Percentiles rank a stretch among this genome's conserved stretches.
Conservation (phyloP, 2,113 vertebrate species). For the Mesitornis unicolor region DNA sequence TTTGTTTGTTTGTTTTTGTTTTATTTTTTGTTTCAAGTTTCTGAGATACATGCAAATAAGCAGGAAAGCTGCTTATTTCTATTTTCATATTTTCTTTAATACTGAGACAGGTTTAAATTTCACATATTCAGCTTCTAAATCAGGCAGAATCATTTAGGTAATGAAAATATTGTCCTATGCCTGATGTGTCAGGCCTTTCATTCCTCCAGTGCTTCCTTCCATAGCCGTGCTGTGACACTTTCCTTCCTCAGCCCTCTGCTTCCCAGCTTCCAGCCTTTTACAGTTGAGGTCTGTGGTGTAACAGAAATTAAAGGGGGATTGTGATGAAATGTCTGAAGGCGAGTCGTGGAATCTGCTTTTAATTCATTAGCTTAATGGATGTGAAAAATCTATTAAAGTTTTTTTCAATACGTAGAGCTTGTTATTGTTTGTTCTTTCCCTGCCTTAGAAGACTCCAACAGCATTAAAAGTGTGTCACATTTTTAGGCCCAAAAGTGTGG, state of each 20-base stretch:
- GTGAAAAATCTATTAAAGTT: conserved; percentile 4
- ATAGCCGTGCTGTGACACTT: fast-evolving
- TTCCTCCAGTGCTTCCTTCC: background rate
- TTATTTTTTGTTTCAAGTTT: background rate
- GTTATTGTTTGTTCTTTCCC: conserved; percentile 27
- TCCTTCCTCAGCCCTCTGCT: background rate
- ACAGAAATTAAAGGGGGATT: background rate
- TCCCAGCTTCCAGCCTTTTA: background rate
- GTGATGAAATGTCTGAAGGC: background rate
- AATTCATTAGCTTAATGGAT: background rate
- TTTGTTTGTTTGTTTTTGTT: no score
- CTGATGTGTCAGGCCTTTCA: background rate
- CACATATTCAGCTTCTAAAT: background rate
- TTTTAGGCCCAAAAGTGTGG: conserved; percentile 4
- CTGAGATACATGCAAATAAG: background rate
- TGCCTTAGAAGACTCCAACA: background rate
- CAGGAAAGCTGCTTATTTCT: background rate
- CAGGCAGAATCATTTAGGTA: background rate
- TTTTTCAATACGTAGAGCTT: background rate
- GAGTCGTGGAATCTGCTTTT: background rate
- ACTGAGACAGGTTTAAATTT: background rate
- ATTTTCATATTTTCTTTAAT: background rate
- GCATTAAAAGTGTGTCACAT: background rate
- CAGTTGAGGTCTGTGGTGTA: background rate
- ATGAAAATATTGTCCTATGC: background rate